These are phyloP conservation scores for Phalacrocorax brasilianus DNA, from an alignment of 2,113 vertebrate genomes.

Conservation along the genomic window DNA sequence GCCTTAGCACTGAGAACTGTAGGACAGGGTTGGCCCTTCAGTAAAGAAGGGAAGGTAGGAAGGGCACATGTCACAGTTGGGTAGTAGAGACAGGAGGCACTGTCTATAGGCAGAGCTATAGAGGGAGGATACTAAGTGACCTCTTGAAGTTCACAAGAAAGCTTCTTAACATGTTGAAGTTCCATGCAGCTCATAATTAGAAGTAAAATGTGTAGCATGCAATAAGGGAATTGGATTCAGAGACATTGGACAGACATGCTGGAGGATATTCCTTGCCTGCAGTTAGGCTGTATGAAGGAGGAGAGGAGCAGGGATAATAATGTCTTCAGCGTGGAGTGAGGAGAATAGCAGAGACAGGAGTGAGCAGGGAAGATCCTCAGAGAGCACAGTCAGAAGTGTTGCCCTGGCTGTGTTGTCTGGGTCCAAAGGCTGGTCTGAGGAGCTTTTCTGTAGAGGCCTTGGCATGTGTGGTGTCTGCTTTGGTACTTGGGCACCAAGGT, in stretches of 20 bases:
- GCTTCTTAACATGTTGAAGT: neutral
- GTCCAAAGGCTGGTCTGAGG: neutral
- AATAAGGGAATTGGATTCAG: neutral
- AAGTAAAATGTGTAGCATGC: neutral
- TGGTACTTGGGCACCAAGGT: neutral
- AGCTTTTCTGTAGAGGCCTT: neutral
- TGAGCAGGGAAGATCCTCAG: neutral
- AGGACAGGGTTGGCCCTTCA: accelerated
- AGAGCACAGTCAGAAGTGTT: neutral
- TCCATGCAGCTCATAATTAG: neutral
- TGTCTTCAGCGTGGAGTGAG: neutral
- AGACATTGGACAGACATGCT: neutral
- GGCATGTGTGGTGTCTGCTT: neutral
- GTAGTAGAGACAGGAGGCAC: neutral
- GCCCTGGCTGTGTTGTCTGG: neutral
- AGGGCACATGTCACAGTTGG: accelerated
- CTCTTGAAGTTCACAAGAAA: neutral
- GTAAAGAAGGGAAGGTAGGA: neutral
- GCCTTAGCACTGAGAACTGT: neutral
- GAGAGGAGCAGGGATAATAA: neutral
- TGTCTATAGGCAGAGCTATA: neutral
- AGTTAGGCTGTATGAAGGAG: neutral
- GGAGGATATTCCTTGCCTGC: neutral
- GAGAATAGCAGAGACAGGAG: neutral
- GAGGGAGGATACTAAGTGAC: neutral